Evolutionary conservation across 2,888 invertebrate species (phyloP), one percentile per base, ranked within the genome.

Genomic region (Spisula subtruncata): DNA sequence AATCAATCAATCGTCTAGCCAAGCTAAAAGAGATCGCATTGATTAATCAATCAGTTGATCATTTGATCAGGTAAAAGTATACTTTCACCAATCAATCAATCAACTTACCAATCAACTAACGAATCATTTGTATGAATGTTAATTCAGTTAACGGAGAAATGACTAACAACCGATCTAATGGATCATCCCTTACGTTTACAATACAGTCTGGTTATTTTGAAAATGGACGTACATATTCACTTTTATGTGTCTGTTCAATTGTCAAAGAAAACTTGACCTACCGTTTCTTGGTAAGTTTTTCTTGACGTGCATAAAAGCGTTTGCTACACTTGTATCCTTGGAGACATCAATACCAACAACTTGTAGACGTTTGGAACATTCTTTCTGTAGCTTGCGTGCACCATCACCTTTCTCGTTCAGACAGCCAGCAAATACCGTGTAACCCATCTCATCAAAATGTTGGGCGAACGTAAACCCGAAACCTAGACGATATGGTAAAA

Each of bases 381-480:
- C 51, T 14, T 51, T 46, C 5, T 66, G 85, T 1, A 91, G 83
- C 56, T 79, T 51, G 12, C 35, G 79, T 8, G 91, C 91, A 2
- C 91, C 91, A 10, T 83, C 71, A 16, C 91, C 54, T 56, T 83
- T 60, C 8, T 32, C 83, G 20, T 89, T 54, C 14, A 89, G 41
- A 60, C 91, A 91, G 16, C 89, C 83, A 25, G 91, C 91, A 86
- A 91, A 91, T 32, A 91, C 89, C 1, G 88, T 89, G 41, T 88
- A 89, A 0, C 91, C 89, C 16, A 89, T 46, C 10, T 54, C 85
- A 46, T 91, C 85, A 29, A 85, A 79, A 79, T 85, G 79, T 29
- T 75, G 46, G 6, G 91, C 91, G 20, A 91, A 86, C 10, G 71
- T 54, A 46, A 71, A 86, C 0, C 91, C 91, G 41, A 91, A 85